Conservation (phyloP, 1,140 invertebrate genomes). For the Asbolus verrucosus region DNA sequence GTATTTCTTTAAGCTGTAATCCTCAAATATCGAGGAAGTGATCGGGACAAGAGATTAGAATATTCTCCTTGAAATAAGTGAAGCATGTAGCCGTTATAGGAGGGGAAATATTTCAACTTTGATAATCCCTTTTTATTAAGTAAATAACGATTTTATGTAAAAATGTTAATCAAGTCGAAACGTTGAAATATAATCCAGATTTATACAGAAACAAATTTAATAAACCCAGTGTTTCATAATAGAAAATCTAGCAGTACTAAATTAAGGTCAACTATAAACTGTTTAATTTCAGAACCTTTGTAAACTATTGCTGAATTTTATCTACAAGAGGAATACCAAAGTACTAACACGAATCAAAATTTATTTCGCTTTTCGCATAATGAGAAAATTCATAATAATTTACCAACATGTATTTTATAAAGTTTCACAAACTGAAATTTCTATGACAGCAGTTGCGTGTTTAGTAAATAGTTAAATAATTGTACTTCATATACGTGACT, state of each 20-base stretch:
- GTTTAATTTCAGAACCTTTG: constrained; percentile 7
- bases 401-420: constrained; percentile 30
- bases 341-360: constrained; percentile 36
- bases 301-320: constrained; percentile 10
- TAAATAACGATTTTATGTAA: constrained; percentile 25
- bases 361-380: constrained; percentile 28
- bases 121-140: constrained; percentile 31
- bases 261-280: neutral
- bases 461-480: constrained; percentile 37
- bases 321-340: constrained; percentile 4
- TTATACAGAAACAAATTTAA: constrained; percentile 12
- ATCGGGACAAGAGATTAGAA: constrained; percentile 13
- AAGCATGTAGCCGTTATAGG: constrained; percentile 27
- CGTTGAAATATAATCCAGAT: constrained; percentile 3
- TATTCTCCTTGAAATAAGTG: constrained; percentile 22
- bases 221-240: too few species aligned
- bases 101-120: constrained; percentile 33
- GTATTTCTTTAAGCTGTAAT: constrained; percentile 37
- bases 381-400: constrained; percentile 21
- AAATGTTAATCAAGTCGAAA: constrained; percentile 29
- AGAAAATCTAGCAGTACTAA: too few species aligned
- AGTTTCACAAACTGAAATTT: constrained; percentile 36
- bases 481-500: constrained; percentile 37
- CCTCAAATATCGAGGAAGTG: constrained; percentile 18
- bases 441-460: constrained; percentile 36